phyloP scores from a whole-genome alignment of 2,113 vertebrate species.

The Apistogramma diplotaenia region DNA sequence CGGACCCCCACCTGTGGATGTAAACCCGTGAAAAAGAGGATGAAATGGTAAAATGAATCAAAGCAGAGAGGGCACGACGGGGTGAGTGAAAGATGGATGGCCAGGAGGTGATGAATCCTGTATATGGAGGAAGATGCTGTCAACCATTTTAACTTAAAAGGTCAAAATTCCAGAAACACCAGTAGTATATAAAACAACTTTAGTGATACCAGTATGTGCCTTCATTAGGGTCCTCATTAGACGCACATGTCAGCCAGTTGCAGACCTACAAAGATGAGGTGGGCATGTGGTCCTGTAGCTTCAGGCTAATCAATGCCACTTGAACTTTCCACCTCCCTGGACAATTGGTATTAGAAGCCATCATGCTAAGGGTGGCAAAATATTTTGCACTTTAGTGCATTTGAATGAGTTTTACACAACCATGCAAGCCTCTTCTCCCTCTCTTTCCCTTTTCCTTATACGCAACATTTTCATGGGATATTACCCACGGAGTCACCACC shows the following conservation, averaged over 20 bases:
- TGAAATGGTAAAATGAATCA: constrained; percentile 29
- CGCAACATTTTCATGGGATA: constrained; percentile 17
- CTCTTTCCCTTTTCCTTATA: neutral
- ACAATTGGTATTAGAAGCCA: constrained; percentile 27
- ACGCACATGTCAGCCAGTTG: neutral
- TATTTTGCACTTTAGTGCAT: neutral
- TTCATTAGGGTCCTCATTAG: neutral
- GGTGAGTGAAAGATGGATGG: constrained; percentile 33
- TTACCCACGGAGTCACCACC: constrained; percentile 28
- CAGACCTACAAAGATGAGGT: neutral
- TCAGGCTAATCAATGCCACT: neutral
- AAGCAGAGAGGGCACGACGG: constrained; percentile 14
- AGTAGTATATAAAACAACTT: neutral
- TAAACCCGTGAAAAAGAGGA: constrained; percentile 19
- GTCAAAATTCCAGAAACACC: neutral
- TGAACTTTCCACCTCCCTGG: constrained; percentile 29
- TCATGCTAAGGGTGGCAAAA: neutral
- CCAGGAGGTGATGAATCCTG: constrained; percentile 42
- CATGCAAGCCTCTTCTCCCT: neutral
- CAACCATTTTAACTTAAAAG: constrained; percentile 21
- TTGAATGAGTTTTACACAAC: neutral
- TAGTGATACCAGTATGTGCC: neutral
- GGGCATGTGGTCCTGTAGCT: neutral
- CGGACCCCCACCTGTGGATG: constrained; percentile 22
- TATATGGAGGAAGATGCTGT: neutral